phyloP scores from a whole-genome alignment of 1,140 invertebrate genomes.

The Papilio dardanus region DNA sequence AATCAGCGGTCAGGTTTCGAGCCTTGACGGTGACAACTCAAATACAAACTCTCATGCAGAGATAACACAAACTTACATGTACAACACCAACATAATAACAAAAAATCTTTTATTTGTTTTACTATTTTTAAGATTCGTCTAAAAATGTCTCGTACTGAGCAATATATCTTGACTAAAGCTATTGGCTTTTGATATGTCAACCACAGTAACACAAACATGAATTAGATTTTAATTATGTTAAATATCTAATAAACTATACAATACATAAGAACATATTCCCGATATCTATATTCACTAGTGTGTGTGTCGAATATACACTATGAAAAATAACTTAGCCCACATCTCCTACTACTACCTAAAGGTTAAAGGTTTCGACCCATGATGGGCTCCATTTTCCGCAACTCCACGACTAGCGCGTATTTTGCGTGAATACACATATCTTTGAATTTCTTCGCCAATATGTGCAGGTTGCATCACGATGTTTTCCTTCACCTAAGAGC shows the following conservation, averaged over 20 bases:
- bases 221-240: neutral
- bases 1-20: constrained; percentile 55
- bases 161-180: neutral
- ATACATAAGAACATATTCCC: too few species aligned
- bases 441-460: too few species aligned
- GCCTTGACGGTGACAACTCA: constrained; percentile 36
- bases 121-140: neutral
- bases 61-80: neutral
- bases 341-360: too few species aligned
- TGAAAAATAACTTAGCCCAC: neutral
- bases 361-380: too few species aligned
- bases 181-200: neutral
- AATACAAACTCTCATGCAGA: constrained; percentile 1
- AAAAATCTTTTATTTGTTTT: constrained; percentile 12
- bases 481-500: too few species aligned
- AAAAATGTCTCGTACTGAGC: neutral
- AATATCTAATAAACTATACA: too few species aligned
- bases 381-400: too few species aligned
- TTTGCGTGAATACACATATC: too few species aligned
- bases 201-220: neutral
- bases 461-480: too few species aligned
- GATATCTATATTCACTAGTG: too few species aligned
- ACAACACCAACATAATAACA: neutral
- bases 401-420: too few species aligned
- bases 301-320: neutral